Evolutionary conservation across 1,140 invertebrate species (phyloP), one percentile per base, ranked within the genome.

Genomic region (Drosophila mojavensis): DNA sequence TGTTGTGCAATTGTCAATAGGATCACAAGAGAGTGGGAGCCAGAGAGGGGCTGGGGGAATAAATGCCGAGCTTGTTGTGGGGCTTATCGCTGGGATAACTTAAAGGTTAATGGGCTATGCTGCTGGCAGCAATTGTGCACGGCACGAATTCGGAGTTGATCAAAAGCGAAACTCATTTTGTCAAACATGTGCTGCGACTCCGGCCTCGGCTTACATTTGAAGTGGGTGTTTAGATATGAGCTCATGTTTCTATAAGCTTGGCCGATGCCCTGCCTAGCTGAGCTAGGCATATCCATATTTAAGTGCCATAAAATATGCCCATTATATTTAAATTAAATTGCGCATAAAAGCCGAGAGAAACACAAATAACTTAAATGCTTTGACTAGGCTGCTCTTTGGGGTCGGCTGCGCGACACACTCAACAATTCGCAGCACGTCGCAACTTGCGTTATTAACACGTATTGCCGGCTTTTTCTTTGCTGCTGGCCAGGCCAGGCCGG

Each of bases 381-480:
- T 53, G 56, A 36, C 55, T 61, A 50, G 58, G 24, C 33, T 55
- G 2, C 36, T 39, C 3, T 39, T 45, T 54, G 47, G 33, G 33
- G 33, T 33, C 33, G 33, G 5, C 26, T n/a, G 13, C 33, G 71
- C 73, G 73, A 81, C 67, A 82, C 75, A 75, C 60, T 71, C 47
- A 45, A 4, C 65, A 73, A 86, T 82, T 58, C 79, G 53, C 54
- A 24, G 83, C 83, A 86, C 83, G 83, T 88, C 48, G 82, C 70
- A 62, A 80, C 71, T 81, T 82, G 72, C 83, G 72, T 74, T 89
- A 83, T 88, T 80, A 84, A 89, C 77, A 88, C 84, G 84, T 82
- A 82, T 76, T 62, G 65, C 75, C 43, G 28, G 24, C 47, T 24
- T 20, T 4, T 43, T 33, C 15, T 17, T 45, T 45, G 15, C 43